These are phyloP conservation scores for Mythimna pallens DNA, from an alignment of 2,888 invertebrate species.

Conservation along the genomic window DNA sequence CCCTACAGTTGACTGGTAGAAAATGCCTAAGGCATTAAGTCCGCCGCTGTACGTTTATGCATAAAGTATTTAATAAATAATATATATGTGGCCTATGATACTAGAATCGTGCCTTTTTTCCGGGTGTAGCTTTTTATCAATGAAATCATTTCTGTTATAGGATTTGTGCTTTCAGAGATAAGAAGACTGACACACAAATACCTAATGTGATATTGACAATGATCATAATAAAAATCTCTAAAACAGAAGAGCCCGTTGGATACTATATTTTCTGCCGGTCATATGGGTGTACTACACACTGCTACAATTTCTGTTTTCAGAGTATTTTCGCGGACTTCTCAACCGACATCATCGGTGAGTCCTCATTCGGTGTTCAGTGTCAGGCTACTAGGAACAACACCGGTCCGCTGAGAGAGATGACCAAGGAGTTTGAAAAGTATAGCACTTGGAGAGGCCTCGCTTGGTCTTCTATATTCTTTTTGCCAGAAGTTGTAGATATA, in stretches of 20 bases:
- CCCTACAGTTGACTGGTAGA: too few relatives aligned
- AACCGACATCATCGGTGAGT: slow-evolving; percentile 70
- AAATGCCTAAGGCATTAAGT: too few relatives aligned
- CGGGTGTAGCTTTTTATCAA: neutral
- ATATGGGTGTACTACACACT: neutral
- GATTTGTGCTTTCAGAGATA: neutral
- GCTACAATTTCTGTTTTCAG: slow-evolving; percentile 1
- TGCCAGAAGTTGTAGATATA: slow-evolving; percentile 70
- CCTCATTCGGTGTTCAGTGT: slow-evolving; percentile 72
- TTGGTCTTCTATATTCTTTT: slow-evolving; percentile 76
- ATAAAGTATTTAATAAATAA: too few relatives aligned
- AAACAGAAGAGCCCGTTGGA: too few relatives aligned
- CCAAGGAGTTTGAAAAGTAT: slow-evolving; percentile 71
- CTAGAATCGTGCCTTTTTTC: neutral
- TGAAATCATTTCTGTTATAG: neutral
- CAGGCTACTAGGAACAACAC: slow-evolving; percentile 69
- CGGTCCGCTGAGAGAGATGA: slow-evolving; percentile 69
- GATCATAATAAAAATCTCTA: too few relatives aligned
- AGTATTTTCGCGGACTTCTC: slow-evolving; percentile 34
- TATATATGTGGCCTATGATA: neutral
- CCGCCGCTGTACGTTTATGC: too few relatives aligned
- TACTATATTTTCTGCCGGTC: too few relatives aligned
- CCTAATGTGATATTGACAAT: too few relatives aligned
- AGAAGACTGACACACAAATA: too few relatives aligned
- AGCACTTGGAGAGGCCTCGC: slow-evolving; percentile 66